phyloP scores from a whole-genome alignment of 2,797 vertebrate genomes.

The Muscicapa comitata region DNA sequence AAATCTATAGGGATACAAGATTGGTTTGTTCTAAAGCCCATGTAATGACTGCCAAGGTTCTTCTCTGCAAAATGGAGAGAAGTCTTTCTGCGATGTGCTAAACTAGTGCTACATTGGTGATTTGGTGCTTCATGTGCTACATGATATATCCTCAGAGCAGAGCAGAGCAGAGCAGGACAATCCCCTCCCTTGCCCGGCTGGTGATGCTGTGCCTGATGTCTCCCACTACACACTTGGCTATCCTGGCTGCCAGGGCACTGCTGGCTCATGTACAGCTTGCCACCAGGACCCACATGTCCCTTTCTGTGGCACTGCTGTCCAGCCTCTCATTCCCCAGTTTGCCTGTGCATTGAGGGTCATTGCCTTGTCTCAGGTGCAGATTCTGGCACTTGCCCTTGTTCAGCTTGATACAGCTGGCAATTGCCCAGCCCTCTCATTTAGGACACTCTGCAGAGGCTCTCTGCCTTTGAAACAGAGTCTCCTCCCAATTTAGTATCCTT shows the following conservation, averaged over 20 bases:
- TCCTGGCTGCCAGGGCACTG: background rate
- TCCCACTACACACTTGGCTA: rapidly evolving
- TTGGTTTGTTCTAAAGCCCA: background rate
- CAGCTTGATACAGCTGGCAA: background rate
- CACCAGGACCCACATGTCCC: no score
- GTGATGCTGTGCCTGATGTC: rapidly evolving
- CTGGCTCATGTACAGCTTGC: rapidly evolving
- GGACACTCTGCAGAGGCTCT: background rate
- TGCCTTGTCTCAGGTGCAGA: background rate
- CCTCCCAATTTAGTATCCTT: background rate
- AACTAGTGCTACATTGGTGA: background rate
- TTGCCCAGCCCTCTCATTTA: background rate
- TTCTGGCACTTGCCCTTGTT: background rate
- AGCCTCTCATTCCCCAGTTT: background rate
- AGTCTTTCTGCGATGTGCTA: background rate
- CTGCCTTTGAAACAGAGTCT: background rate
- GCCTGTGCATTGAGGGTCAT: rapidly evolving
- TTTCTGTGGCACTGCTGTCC: background rate
- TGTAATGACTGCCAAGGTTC: background rate
- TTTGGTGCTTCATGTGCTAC: background rate
- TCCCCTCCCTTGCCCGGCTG: rapidly evolving
- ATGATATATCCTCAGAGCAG: no score
- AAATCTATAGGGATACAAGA: background rate
- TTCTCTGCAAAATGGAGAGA: background rate
- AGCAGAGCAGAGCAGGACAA: rapidly evolving